A percentile compares a stretch with the other conserved stretches of the same genome.
Evolutionary conservation across 2,113 vertebrate genomes (phyloP).

Genomic region (Corvus cornix): DNA sequence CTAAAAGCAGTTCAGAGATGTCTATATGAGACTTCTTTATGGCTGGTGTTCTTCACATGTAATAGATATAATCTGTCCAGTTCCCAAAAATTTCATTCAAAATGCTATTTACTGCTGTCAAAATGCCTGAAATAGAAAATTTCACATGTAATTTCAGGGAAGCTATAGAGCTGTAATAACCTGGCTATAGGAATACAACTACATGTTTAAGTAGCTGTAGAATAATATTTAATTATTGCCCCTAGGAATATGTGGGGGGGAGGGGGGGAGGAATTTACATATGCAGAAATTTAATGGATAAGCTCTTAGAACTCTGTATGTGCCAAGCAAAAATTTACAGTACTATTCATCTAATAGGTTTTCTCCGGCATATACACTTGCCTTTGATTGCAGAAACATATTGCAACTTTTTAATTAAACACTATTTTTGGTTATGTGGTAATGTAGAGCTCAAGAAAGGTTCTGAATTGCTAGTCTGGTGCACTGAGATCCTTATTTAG

Average conservation of each 20-base stretch:
- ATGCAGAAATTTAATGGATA: not conserved
- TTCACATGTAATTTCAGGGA: not conserved
- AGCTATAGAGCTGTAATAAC: not conserved
- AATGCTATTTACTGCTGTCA: not conserved
- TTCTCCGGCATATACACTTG: not conserved
- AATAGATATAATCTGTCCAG: not conserved
- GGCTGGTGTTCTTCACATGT: not conserved
- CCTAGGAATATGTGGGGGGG: not conserved
- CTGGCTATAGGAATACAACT: not conserved
- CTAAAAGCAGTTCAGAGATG: slow-evolving; percentile 30
- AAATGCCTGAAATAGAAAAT: slow-evolving; percentile 51
- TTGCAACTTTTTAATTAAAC: not conserved
- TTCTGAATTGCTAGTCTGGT: not conserved
- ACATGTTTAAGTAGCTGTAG: not conserved
- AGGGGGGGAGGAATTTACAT: not conserved
- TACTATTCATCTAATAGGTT: not conserved
- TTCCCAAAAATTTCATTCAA: not conserved
- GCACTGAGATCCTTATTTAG: not conserved
- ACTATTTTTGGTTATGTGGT: not conserved
- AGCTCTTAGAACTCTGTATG: not conserved
- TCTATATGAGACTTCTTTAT: slow-evolving; percentile 2
- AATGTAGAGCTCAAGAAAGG: not conserved
- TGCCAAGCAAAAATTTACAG: not conserved
- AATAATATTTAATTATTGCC: not conserved
- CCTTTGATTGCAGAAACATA: not conserved